A percentile compares a stretch with the other conserved stretches of the same genome.
Conservation (phyloP, 2,113 vertebrate species). For the Cnemophilus loriae region DNA sequence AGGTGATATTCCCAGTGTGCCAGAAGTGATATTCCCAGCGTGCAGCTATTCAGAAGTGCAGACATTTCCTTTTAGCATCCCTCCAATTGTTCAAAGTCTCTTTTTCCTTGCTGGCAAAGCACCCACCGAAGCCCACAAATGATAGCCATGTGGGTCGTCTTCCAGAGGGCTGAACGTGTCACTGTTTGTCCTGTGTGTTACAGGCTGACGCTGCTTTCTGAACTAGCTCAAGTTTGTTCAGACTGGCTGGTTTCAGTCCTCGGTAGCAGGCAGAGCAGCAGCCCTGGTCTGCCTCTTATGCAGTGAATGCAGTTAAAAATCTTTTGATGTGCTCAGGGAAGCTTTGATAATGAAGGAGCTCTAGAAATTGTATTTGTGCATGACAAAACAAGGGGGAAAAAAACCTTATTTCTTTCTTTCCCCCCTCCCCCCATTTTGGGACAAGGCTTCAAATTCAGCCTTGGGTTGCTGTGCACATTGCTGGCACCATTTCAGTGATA, state of each 20-base stretch:
- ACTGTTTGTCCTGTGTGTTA: not conserved
- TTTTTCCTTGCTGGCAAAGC: not conserved
- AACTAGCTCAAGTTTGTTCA: not conserved
- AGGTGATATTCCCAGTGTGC: not conserved
- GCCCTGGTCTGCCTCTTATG: not conserved
- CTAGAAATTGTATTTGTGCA: not conserved
- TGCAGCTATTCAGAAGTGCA: not conserved
- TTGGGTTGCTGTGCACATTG: not conserved
- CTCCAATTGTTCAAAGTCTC: not conserved
- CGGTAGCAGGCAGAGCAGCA: not conserved
- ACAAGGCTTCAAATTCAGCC: not conserved
- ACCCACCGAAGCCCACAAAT: not conserved
- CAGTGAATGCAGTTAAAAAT: not conserved
- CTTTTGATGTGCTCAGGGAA: not conserved
- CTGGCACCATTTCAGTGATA: not conserved
- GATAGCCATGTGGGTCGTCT: not conserved
- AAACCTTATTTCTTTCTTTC: not conserved
- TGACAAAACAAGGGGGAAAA: not conserved
- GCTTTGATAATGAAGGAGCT: not conserved
- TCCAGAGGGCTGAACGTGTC: not conserved
- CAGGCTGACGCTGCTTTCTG: not conserved
- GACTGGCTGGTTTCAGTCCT: not conserved
- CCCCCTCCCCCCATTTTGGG: not conserved
- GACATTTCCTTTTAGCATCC: constrained; percentile 18
- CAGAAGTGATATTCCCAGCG: not conserved